Conservation (phyloP, 1,140 invertebrate species). For the Pentalonia nigronervosa region DNA sequence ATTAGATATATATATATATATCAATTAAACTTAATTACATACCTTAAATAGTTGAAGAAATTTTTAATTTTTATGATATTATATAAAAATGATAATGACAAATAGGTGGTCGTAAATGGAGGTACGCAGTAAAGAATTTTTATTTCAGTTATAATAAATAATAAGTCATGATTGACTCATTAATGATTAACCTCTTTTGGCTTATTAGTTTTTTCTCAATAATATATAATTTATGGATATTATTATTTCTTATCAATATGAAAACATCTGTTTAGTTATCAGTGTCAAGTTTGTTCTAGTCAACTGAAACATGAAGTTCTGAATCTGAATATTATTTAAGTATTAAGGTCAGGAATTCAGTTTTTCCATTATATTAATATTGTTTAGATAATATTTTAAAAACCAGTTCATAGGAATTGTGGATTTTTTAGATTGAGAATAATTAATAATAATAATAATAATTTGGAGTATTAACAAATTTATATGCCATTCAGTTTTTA, state of each 20-base stretch:
- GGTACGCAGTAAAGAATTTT: not conserved
- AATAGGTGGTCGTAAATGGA: not conserved
- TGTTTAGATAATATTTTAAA: not conserved
- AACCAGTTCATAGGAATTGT: too few relatives aligned
- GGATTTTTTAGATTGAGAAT: too few relatives aligned
- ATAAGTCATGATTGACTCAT: not conserved
- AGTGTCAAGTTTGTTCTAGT: not conserved
- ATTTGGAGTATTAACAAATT: not conserved
- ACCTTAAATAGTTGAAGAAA: not conserved
- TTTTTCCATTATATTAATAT: too few relatives aligned
- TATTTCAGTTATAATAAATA: not conserved
- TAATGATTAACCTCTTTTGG: too few relatives aligned
- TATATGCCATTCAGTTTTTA: not conserved
- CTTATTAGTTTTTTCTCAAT: not conserved
- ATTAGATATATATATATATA: not conserved
- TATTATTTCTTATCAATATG: conserved; percentile 18
- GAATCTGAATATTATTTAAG: not conserved
- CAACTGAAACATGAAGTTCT: not conserved
- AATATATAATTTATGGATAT: not conserved
- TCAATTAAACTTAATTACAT: not conserved
- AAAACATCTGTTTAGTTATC: conserved; percentile 28
- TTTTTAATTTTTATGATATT: not conserved
- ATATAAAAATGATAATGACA: not conserved
- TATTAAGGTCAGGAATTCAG: not conserved
- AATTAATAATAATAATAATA: not conserved